Evolutionary conservation across 2,888 invertebrate genomes (phyloP), one percentile per base, ranked within the genome.

Genomic region (Buathra laborator): DNA sequence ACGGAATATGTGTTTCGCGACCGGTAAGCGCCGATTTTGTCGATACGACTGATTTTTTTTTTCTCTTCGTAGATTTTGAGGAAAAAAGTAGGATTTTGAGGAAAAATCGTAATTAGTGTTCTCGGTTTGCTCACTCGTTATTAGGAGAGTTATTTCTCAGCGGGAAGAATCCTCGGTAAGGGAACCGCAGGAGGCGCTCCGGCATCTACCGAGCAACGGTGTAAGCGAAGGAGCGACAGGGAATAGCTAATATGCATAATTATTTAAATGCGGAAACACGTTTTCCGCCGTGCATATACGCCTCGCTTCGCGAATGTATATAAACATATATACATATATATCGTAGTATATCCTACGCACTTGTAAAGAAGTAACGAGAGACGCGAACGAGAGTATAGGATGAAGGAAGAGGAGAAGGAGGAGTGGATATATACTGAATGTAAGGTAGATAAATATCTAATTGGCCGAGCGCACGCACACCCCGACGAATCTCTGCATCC

Each of bases 211-310:
- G 43, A 37, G 24, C 10, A 29, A 46, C 19, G 72, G 78, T 62
- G 68, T 68, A 75, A 68, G 68, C 62, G 79, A 10, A 71, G 74
- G 68, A 43, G 66, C 62, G 51, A 77, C 53, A 67, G 77, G 67
- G 67, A 59, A 51, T 80, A 48, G 74, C 77, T 87, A 84, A 86
- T 87, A 84, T 86, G 86, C 87, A 87, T 87, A 86, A 87, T 87
- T 87, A 87, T 87, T 87, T 76, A 87, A 85, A 87, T 84, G 84
- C 85, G 86, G 87, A 87, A 86, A 87, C 87, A 87, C 87, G 87
- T 86, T 87, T 86, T 83, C 80, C 86, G 77, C 68, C 67, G 76
- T 72, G 59, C 32, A 77, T 68, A 68, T 74, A 78, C 46, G 37
- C 53, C 68, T 56, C 53, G 83, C 37, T 37, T 16, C 53, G 53